Conservation (phyloP, 1,140 invertebrate genomes). For the Ceratina calcarata region DNA sequence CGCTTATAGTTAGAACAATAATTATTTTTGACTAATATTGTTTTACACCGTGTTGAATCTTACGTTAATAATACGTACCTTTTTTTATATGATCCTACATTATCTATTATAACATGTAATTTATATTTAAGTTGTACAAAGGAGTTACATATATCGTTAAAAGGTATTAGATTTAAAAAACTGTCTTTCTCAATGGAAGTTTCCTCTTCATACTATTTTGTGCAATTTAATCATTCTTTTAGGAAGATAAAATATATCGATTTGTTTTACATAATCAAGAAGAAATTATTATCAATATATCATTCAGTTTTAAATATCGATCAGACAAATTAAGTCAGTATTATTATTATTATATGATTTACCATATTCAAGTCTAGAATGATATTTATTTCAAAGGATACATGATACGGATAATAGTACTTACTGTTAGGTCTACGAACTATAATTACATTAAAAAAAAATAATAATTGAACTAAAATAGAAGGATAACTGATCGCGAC, state of each 20-base stretch:
- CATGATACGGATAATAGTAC: too few relatives aligned
- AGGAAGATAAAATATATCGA: neutral
- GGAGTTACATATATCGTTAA: constrained; percentile 33
- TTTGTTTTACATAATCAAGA: neutral
- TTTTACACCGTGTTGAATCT: constrained; percentile 10
- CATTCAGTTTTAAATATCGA: too few relatives aligned
- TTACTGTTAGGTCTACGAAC: too few relatives aligned
- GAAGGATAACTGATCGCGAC: too few relatives aligned
- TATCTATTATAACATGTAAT: constrained; percentile 58
- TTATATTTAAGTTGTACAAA: constrained; percentile 64
- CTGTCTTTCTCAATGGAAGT: neutral
- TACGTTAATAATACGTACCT: neutral
- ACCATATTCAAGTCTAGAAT: too few relatives aligned
- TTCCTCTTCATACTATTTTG: neutral
- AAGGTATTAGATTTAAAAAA: constrained; percentile 14
- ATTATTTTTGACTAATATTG: constrained; percentile 10
- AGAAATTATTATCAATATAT: too few relatives aligned
- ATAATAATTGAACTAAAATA: too few relatives aligned
- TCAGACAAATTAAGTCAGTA: too few relatives aligned
- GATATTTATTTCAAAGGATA: too few relatives aligned
- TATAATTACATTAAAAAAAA: too few relatives aligned
- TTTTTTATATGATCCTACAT: constrained; percentile 41
- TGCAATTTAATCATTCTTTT: neutral
- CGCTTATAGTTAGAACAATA: constrained; percentile 15
- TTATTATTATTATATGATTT: too few relatives aligned